Evolutionary conservation across 2,888 invertebrate genomes (phyloP).

Genomic region (Pseudococcus longispinus): DNA sequence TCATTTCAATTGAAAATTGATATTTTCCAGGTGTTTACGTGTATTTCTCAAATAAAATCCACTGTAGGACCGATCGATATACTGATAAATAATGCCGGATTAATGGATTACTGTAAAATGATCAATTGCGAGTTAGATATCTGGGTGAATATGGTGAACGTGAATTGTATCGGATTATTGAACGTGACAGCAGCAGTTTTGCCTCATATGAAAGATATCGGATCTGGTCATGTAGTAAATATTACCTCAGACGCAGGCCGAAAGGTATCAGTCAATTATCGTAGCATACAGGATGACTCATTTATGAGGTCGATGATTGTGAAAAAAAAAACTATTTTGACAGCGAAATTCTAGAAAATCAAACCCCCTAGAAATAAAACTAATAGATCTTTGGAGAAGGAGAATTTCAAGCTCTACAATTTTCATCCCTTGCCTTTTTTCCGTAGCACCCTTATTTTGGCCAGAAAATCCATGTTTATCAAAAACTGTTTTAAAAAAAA

Average conservation of each 20-base stretch:
- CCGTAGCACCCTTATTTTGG: too few relatives aligned
- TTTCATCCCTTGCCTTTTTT: too few relatives aligned
- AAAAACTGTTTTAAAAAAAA: too few relatives aligned
- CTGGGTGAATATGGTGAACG: constrained; percentile 65
- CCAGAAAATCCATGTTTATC: too few relatives aligned
- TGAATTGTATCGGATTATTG: constrained; percentile 60
- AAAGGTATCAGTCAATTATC: constrained; percentile 58
- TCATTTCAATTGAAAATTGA: background rate
- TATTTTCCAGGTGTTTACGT: constrained; percentile 26
- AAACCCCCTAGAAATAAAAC: too few relatives aligned
- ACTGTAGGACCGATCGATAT: constrained; percentile 63
- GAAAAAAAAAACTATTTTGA: too few relatives aligned
- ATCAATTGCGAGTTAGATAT: constrained; percentile 64
- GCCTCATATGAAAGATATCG: constrained; percentile 63
- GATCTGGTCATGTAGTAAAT: constrained; percentile 65
- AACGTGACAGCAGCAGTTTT: constrained; percentile 63
- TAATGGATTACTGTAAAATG: constrained; percentile 63
- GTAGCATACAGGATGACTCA: too few relatives aligned
- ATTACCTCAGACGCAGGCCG: constrained; percentile 62
- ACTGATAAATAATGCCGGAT: constrained; percentile 66
- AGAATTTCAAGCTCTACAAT: too few relatives aligned
- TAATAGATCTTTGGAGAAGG: too few relatives aligned
- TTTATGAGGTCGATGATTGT: too few relatives aligned
- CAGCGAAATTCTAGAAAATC: too few relatives aligned
- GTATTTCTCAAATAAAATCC: constrained; percentile 57